phyloP scores from a whole-genome alignment of 2,113 vertebrate genomes.

The Trogon surrucura region DNA sequence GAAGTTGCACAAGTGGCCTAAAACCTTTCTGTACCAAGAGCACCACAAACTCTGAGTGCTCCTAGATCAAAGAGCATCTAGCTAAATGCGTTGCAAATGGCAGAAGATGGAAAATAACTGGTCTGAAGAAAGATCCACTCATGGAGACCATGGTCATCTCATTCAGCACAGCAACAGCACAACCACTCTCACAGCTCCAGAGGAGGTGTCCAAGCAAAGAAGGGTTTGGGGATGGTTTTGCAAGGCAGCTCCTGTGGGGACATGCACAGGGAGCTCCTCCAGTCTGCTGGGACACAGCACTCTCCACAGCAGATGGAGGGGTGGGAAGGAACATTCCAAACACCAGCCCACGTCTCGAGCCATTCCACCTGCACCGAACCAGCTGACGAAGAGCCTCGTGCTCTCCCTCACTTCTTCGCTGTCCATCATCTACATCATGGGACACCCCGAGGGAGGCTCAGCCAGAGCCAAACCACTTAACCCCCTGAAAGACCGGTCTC shows the following conservation, averaged over 20 bases:
- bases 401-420: not conserved
- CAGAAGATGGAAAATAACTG: not conserved
- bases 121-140: not conserved
- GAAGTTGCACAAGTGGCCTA: not conserved
- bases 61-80: not conserved
- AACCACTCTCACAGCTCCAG: not conserved
- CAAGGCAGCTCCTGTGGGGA: not conserved
- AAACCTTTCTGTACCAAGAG: not conserved
- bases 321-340: not conserved
- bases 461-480: conserved; percentile 36
- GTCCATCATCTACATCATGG: not conserved
- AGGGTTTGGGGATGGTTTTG: not conserved
- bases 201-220: not conserved
- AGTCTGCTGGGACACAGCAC: not conserved
- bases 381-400: not conserved
- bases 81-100: not conserved
- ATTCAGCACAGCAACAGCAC: not conserved
- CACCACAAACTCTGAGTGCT: not conserved
- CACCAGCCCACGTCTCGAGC: not conserved
- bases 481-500: not conserved
- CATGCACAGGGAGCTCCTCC: not conserved
- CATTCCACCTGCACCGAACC: not conserved
- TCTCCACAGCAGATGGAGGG: not conserved
- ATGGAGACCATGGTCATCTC: not conserved
- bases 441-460: not conserved